Conservation (phyloP, 2,888 invertebrate species). For the Serripes groenlandicus region DNA sequence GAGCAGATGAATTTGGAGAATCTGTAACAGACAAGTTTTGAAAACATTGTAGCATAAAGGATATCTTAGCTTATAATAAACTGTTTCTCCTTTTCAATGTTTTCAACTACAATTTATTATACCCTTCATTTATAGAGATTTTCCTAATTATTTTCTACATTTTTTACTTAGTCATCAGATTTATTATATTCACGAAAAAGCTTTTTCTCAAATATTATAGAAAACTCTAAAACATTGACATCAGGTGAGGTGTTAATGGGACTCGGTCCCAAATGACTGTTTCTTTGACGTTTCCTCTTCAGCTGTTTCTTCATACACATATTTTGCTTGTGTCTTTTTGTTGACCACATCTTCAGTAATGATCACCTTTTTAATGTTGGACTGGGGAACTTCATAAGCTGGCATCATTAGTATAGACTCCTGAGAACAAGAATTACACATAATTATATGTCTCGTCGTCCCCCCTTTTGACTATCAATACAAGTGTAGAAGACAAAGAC, state of each 20-base stretch:
- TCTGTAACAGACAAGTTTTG: too few relatives aligned
- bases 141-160: too few relatives aligned
- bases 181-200: too few relatives aligned
- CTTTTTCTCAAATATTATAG: too few relatives aligned
- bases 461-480: not conserved
- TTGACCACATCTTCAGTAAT: slow-evolving; percentile 89
- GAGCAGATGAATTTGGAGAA: too few relatives aligned
- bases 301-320: slow-evolving; percentile 54
- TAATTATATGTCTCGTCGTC: not conserved
- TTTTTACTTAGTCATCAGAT: too few relatives aligned
- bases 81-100: too few relatives aligned
- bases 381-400: slow-evolving; percentile 99
- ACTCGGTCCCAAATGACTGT: not conserved
- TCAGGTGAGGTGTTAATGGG: not conserved
- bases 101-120: too few relatives aligned
- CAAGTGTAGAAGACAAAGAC: not conserved
- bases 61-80: too few relatives aligned
- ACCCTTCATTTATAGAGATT: too few relatives aligned
- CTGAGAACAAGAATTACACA: slow-evolving; percentile 87
- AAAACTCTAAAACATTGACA: too few relatives aligned
- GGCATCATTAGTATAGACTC: slow-evolving; percentile 97
- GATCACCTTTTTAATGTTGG: slow-evolving; percentile 95
- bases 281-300: slow-evolving; percentile 1
- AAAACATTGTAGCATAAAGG: too few relatives aligned
- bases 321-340: slow-evolving; percentile 79